Conservation (phyloP, 2,113 vertebrate genomes). For the Scartelaos histophorus region DNA sequence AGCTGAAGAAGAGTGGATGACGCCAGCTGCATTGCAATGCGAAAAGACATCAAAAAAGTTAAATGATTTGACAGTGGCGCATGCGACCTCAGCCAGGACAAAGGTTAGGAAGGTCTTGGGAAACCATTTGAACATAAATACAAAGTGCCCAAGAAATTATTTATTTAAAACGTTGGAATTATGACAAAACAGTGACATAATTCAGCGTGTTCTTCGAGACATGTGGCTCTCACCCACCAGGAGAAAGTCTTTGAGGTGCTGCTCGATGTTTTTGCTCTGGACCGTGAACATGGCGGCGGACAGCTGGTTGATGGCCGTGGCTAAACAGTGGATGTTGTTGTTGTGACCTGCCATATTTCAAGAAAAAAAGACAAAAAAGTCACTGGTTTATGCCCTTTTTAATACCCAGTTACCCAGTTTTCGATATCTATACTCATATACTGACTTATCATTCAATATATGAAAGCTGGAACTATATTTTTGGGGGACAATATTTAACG, state of each 20-base stretch:
- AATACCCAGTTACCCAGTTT: not conserved
- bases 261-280: slow-evolving; percentile 88
- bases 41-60: slow-evolving; percentile 19
- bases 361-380: not conserved
- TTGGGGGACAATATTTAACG: too few species aligned
- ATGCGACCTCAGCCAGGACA: slow-evolving; percentile 11
- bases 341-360: slow-evolving; percentile 77
- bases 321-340: slow-evolving; percentile 93
- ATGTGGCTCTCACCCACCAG: slow-evolving; percentile 76
- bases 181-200: not conserved
- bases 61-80: slow-evolving; percentile 24
- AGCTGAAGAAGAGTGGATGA: slow-evolving; percentile 87
- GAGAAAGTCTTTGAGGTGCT: slow-evolving; percentile 91
- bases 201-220: not conserved
- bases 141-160: slow-evolving; percentile 4
- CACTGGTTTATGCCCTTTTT: not conserved
- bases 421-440: not conserved
- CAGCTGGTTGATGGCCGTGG: slow-evolving; percentile 86
- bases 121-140: slow-evolving; percentile 30
- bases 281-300: slow-evolving; percentile 89
- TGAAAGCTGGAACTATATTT: too few species aligned
- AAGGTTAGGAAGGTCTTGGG: slow-evolving; percentile 37
- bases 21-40: slow-evolving; percentile 77
- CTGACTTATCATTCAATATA: too few species aligned
- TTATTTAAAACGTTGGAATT: not conserved